These are phyloP conservation scores for Eulacestoma nigropectus DNA, from an alignment of 2,113 vertebrate genomes.

Conservation along the genomic window DNA sequence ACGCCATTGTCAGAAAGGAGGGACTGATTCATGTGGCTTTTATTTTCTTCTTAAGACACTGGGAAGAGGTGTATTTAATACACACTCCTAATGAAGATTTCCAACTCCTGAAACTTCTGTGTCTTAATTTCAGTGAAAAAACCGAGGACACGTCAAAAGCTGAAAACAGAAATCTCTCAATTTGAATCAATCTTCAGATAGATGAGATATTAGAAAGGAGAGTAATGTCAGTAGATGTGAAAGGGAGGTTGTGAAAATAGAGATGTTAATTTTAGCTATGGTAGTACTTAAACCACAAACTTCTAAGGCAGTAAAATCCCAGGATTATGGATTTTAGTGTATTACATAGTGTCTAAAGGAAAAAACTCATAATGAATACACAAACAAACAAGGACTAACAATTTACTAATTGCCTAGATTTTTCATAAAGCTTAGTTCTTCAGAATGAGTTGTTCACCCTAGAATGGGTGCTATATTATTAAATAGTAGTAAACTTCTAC, in stretches of 20 bases:
- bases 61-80: background rate
- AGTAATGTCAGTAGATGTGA: background rate
- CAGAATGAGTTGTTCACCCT: background rate
- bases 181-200: background rate
- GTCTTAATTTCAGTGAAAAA: background rate
- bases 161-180: background rate
- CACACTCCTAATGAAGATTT: background rate
- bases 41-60: background rate
- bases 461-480: background rate
- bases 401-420: background rate
- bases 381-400: background rate
- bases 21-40: background rate
- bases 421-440: background rate
- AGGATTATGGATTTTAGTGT: background rate
- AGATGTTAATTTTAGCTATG: background rate
- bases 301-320: background rate
- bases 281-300: background rate
- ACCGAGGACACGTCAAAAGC: background rate
- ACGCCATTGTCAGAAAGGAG: background rate
- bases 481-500: background rate
- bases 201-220: background rate
- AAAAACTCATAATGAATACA: background rate
- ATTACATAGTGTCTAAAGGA: background rate
- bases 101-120: background rate
- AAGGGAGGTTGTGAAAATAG: background rate